These are phyloP conservation scores for Gymnodraco acuticeps DNA, from an alignment of 2,797 vertebrate genomes.

Conservation along the genomic window DNA sequence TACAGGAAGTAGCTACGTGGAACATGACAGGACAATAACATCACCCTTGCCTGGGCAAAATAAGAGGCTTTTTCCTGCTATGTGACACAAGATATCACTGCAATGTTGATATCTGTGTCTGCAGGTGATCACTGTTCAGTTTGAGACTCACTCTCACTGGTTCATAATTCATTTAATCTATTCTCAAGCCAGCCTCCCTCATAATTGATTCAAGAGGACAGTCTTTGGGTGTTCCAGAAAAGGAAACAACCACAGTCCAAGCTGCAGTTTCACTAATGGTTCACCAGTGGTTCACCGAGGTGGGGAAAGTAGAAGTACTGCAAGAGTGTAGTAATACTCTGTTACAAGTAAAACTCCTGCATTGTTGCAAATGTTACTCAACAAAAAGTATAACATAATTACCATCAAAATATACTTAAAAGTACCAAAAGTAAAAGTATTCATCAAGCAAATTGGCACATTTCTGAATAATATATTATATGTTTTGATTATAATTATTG, in stretches of 20 bases:
- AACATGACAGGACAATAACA: constrained; percentile 9
- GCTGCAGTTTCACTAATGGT: background rate
- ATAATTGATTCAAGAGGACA: constrained; percentile 58
- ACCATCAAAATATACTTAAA: too few relatives aligned
- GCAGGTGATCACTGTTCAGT: constrained; percentile 62
- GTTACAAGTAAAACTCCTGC: too few relatives aligned
- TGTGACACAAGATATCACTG: constrained; percentile 49
- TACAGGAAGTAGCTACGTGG: constrained; percentile 39
- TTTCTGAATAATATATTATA: too few relatives aligned
- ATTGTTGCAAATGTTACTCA: too few relatives aligned
- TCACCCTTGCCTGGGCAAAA: constrained; percentile 16
- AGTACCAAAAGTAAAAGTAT: too few relatives aligned
- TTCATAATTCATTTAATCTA: constrained; percentile 72
- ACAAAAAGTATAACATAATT: too few relatives aligned
- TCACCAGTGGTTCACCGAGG: background rate
- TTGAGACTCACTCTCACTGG: constrained; percentile 66
- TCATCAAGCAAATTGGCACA: too few relatives aligned
- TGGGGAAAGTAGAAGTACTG: too few relatives aligned
- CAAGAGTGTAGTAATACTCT: too few relatives aligned
- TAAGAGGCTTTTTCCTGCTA: constrained; percentile 37
- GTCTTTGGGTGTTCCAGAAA: constrained; percentile 11
- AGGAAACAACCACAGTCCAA: background rate
- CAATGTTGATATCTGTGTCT: constrained; percentile 31
- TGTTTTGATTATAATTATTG: too few relatives aligned
- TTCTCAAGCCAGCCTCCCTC: constrained; percentile 52